phyloP scores from a whole-genome alignment of 2,888 invertebrate species.

The Thalpophila matura region DNA sequence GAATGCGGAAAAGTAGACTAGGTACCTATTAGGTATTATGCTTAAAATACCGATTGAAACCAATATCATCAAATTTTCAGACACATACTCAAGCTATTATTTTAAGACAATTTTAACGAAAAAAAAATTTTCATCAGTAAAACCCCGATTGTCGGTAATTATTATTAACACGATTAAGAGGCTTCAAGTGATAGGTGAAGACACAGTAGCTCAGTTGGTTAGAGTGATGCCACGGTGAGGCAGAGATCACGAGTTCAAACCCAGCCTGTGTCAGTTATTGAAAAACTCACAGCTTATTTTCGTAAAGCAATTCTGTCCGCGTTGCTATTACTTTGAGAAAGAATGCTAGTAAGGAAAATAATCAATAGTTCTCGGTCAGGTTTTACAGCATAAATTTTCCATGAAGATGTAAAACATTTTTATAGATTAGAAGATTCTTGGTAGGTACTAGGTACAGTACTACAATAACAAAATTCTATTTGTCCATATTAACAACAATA shows the following conservation, averaged over 20 bases:
- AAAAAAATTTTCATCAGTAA: too few relatives aligned
- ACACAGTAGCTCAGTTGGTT: too few relatives aligned
- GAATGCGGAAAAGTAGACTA: constrained; percentile 17
- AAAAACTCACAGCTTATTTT: background rate
- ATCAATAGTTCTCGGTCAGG: constrained; percentile 24
- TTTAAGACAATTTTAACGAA: too few relatives aligned
- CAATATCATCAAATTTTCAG: too few relatives aligned
- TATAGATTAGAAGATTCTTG: constrained; percentile 12
- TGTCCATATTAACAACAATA: background rate
- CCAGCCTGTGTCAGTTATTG: too few relatives aligned
- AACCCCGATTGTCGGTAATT: too few relatives aligned
- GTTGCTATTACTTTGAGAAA: background rate
- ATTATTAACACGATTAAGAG: too few relatives aligned
- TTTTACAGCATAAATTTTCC: constrained; percentile 15
- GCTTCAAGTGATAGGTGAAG: too few relatives aligned
- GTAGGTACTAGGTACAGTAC: constrained; percentile 7
- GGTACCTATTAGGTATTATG: background rate
- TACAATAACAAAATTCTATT: constrained; percentile 9
- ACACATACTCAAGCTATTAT: too few relatives aligned
- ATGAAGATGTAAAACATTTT: constrained; percentile 15
- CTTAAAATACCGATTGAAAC: background rate
- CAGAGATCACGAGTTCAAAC: too few relatives aligned
- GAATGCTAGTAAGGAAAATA: constrained; percentile 20
- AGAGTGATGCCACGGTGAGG: too few relatives aligned
- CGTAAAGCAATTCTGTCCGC: background rate